Evolutionary conservation across 1,140 invertebrate species (phyloP).

Genomic region (Drosophila subpulchrella): DNA sequence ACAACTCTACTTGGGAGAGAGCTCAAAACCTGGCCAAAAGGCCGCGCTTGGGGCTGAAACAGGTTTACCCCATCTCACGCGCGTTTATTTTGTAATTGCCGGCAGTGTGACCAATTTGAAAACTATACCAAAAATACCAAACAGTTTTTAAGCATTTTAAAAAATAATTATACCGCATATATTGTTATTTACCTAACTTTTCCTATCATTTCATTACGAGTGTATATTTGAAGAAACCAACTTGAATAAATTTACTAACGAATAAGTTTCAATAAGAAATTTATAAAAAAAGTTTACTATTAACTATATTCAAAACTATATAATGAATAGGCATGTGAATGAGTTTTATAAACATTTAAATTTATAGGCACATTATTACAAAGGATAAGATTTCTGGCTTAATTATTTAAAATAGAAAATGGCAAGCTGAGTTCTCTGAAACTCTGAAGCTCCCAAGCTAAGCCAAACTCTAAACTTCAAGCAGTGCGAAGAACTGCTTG

Average conservation of each 20-base stretch:
- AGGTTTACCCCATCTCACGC: conserved; percentile 12
- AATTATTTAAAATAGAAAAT: neutral
- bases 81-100: conserved; percentile 1
- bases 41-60: conserved; percentile 11
- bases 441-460: neutral
- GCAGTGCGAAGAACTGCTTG: conserved; percentile 2
- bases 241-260: no score
- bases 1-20: conserved; percentile 1
- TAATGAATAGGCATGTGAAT: no score
- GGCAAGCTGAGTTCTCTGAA: neutral
- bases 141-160: neutral
- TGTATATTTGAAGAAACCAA: no score
- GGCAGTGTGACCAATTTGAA: neutral
- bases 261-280: no score
- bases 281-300: no score
- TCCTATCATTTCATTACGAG: no score
- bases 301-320: no score
- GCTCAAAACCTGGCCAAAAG: conserved; percentile 1
- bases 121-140: neutral
- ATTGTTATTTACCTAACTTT: no score
- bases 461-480: neutral
- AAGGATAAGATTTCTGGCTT: no score
- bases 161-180: neutral
- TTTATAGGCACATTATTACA: no score
- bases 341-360: no score